Conservation (phyloP, 2,888 invertebrate genomes). For the Andrena hattorfiana region DNA sequence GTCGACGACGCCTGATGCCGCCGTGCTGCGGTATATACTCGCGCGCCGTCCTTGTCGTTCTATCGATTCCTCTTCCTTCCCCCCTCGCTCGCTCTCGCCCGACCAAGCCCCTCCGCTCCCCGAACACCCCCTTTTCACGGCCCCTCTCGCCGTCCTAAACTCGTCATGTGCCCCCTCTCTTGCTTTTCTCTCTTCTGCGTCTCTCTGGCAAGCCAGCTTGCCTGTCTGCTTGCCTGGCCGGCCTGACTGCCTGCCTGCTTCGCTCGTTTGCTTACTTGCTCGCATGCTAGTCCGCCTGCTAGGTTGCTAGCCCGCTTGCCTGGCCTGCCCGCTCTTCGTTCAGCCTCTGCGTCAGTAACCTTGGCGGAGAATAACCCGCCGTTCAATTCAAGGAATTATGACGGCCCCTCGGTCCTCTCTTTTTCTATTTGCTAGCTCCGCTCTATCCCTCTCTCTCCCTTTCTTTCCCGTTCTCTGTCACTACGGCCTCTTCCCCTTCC, state of each 20-base stretch:
- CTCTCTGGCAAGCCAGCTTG: slow-evolving; percentile 62
- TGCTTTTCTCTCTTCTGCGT: slow-evolving; percentile 64
- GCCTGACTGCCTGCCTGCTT: slow-evolving; percentile 63
- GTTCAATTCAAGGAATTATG: slow-evolving; percentile 85
- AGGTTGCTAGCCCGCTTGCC: slow-evolving; percentile 57
- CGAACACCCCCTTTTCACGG: slow-evolving; percentile 52
- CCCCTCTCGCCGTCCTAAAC: slow-evolving; percentile 56
- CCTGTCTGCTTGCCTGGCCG: slow-evolving; percentile 68
- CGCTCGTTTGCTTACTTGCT: slow-evolving; percentile 64
- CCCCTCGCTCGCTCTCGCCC: slow-evolving; percentile 55
- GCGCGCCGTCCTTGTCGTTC: slow-evolving; percentile 80
- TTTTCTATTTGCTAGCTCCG: slow-evolving; percentile 72
- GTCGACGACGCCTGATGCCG: slow-evolving; percentile 71
- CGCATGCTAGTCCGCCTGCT: slow-evolving; percentile 68
- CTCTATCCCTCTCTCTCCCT: slow-evolving; percentile 40
- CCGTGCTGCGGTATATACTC: slow-evolving; percentile 71
- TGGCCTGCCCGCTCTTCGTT: slow-evolving; percentile 69
- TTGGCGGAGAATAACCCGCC: slow-evolving; percentile 84
- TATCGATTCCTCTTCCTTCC: slow-evolving; percentile 79
- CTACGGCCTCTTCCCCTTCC: slow-evolving; percentile 24
- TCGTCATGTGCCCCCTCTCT: slow-evolving; percentile 63
- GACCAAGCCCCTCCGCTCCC: slow-evolving; percentile 48
- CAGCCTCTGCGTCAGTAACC: slow-evolving; percentile 78
- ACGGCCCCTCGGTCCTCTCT: slow-evolving; percentile 79
- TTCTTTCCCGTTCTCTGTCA: slow-evolving; percentile 58